Percentiles rank a stretch among this genome's conserved stretches.
Conservation (phyloP, 2,888 invertebrate species). For the Acanthococcus lagerstroemiae region DNA sequence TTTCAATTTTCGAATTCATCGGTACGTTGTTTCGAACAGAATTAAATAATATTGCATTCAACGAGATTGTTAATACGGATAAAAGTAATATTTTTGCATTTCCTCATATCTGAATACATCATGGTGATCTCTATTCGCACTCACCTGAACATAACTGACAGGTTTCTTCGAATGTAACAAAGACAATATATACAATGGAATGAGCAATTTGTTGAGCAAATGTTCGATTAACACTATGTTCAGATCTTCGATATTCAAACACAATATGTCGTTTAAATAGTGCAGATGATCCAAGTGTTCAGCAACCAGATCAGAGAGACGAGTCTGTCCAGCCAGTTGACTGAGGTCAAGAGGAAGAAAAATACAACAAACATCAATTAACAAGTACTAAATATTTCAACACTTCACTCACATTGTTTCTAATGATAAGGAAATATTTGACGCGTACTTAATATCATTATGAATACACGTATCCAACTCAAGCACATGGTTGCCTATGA, state of each 20-base stretch:
- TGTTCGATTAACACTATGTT: slow-evolving; percentile 92
- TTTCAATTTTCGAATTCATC: no score
- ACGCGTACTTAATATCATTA: no score
- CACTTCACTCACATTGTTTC: slow-evolving; percentile 58
- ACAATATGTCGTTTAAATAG: slow-evolving; percentile 91
- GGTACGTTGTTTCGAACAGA: no score
- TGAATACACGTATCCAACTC: slow-evolving; percentile 90
- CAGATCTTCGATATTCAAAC: slow-evolving; percentile 79
- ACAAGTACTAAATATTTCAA: not conserved
- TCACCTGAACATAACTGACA: slow-evolving; percentile 15
- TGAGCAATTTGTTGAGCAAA: slow-evolving; percentile 78
- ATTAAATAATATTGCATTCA: no score
- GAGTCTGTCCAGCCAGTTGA: slow-evolving; percentile 35
- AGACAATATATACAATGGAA: slow-evolving; percentile 89
- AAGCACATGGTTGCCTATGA: slow-evolving; percentile 93
- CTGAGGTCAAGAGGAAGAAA: no score
- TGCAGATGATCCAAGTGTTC: slow-evolving; percentile 96
- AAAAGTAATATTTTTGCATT: not conserved
- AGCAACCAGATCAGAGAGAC: slow-evolving; percentile 84
- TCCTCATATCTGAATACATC: not conserved
- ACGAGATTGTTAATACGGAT: not conserved
- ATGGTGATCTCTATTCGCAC: not conserved
- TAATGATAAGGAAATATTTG: no score
- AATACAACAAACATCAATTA: not conserved
- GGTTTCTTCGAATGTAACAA: slow-evolving; percentile 47